phyloP scores from a whole-genome alignment of 2,888 invertebrate genomes.

The Campaea margaritaria region DNA sequence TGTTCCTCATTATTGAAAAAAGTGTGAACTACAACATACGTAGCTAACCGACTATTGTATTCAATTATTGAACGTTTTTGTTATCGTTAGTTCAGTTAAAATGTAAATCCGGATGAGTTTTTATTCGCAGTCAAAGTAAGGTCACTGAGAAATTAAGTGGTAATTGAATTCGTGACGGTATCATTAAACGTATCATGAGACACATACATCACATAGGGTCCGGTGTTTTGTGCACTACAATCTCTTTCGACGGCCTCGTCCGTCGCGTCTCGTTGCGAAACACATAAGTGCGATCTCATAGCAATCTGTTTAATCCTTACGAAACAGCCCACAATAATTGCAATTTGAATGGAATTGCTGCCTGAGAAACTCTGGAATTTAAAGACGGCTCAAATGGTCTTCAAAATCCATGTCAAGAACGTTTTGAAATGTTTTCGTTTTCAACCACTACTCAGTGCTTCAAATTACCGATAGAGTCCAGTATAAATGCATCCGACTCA shows the following conservation, averaged over 20 bases:
- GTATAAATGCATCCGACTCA: too few species aligned
- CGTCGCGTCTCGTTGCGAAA: slow-evolving; percentile 40
- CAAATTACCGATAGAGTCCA: too few species aligned
- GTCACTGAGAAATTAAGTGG: slow-evolving; percentile 35
- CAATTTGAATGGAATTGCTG: slow-evolving; percentile 45
- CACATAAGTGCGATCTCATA: slow-evolving; percentile 43
- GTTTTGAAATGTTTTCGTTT: background rate
- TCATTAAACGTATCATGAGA: slow-evolving; percentile 44
- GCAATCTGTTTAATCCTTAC: slow-evolving; percentile 47
- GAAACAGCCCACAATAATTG: slow-evolving; percentile 47
- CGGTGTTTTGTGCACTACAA: slow-evolving; percentile 43
- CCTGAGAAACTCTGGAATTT: slow-evolving; percentile 40
- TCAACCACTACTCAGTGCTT: background rate
- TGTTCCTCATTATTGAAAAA: slow-evolving; percentile 40
- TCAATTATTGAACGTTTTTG: slow-evolving; percentile 20
- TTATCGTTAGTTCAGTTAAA: slow-evolving; percentile 11
- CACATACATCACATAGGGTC: slow-evolving; percentile 40
- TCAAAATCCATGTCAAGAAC: slow-evolving; percentile 26
- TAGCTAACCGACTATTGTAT: slow-evolving; percentile 33
- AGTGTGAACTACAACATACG: slow-evolving; percentile 36
- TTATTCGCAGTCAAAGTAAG: slow-evolving; percentile 38
- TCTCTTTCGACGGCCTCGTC: slow-evolving; percentile 42
- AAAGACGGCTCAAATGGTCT: slow-evolving; percentile 32
- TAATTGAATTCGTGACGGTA: slow-evolving; percentile 40
- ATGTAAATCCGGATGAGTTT: slow-evolving; percentile 35